Conservation (phyloP, 2,113 vertebrate species). For the Urocitellus parryii region DNA sequence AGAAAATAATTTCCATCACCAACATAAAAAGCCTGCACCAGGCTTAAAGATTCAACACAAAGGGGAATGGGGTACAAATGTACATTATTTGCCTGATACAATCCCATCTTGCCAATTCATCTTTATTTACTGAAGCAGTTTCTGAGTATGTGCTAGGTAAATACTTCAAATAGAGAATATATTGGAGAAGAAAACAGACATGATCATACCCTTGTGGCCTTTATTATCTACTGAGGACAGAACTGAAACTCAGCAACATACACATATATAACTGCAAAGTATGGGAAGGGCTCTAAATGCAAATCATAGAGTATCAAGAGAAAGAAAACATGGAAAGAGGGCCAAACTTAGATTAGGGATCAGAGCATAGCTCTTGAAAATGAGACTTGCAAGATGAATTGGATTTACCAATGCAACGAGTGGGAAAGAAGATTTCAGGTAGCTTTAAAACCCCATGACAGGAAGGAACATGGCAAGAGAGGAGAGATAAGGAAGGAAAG, state of each 20-base stretch:
- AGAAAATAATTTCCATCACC: not conserved
- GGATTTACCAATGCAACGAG: not conserved
- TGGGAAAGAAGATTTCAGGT: not conserved
- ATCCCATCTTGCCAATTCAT: not conserved
- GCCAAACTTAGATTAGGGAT: not conserved
- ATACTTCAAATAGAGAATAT: not conserved
- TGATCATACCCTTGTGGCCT: not conserved
- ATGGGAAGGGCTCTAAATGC: not conserved
- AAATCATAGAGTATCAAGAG: not conserved
- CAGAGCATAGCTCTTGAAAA: not conserved
- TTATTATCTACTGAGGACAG: not conserved
- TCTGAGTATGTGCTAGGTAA: not conserved
- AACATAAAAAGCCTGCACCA: not conserved
- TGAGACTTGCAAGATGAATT: not conserved
- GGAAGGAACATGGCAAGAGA: not conserved
- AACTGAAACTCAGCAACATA: not conserved
- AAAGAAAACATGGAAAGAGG: not conserved
- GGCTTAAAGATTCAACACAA: not conserved
- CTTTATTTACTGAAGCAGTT: conserved; percentile 4
- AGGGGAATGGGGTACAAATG: not conserved
- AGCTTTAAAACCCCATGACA: not conserved
- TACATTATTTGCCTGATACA: not conserved
- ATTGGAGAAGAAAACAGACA: not conserved
- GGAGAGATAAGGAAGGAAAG: not conserved
- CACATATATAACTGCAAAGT: not conserved